A percentile compares a stretch with the other conserved stretches of the same genome.
Evolutionary conservation across 1,140 invertebrate species (phyloP).

Genomic region (Hydropsyche tenuis): DNA sequence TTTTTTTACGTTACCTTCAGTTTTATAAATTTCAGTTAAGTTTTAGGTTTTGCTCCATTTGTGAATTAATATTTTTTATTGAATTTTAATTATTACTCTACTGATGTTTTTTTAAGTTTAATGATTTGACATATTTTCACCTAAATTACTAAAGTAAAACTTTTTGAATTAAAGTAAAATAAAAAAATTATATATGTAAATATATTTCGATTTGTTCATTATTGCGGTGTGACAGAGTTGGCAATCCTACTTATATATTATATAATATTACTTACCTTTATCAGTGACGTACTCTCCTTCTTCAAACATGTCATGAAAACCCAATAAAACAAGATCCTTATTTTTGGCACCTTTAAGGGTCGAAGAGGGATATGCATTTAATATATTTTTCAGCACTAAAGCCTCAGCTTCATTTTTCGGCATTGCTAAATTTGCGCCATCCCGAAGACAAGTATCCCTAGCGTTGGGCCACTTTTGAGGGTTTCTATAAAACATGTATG

Average conservation of each 20-base stretch:
- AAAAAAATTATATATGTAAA: too few species aligned
- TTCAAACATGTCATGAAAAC: background rate
- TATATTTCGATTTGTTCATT: too few species aligned
- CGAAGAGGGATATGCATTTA: background rate
- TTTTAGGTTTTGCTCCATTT: too few species aligned
- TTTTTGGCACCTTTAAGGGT: background rate
- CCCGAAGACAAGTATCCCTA: background rate
- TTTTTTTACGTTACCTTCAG: too few species aligned
- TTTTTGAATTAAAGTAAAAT: too few species aligned
- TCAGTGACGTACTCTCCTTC: background rate
- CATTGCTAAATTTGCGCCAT: constrained; percentile 26
- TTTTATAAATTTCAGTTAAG: too few species aligned
- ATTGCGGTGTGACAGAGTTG: too few species aligned
- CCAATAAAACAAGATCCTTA: background rate
- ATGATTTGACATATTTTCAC: too few species aligned
- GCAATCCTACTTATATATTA: background rate
- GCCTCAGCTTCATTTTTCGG: constrained; percentile 20
- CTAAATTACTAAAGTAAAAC: too few species aligned
- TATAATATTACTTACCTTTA: background rate
- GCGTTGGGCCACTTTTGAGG: constrained; percentile 17
- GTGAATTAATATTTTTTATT: too few species aligned
- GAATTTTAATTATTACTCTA: too few species aligned
- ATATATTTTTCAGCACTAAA: constrained; percentile 2
- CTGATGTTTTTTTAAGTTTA: too few species aligned
- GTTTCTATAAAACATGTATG: constrained; percentile 20